phyloP scores from a whole-genome alignment of 2,797 vertebrate species.

The Xerus rutilus region DNA sequence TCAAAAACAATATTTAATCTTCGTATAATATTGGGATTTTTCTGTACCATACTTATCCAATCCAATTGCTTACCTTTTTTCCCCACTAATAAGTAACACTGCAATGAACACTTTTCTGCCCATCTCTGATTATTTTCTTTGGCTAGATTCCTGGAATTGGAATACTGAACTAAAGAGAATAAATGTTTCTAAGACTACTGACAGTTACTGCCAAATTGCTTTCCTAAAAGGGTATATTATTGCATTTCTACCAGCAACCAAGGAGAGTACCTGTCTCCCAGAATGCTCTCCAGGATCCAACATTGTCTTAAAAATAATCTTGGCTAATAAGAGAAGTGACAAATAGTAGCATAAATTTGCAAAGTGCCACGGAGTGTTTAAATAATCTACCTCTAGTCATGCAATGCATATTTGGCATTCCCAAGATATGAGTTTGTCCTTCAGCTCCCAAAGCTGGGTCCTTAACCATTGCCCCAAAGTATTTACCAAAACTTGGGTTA shows the following conservation, averaged over 20 bases:
- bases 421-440: neutral
- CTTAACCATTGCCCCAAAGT: neutral
- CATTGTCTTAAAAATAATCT: conserved; percentile 62
- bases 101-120: conserved; percentile 56
- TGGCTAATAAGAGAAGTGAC: conserved; percentile 36
- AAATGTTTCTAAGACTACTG: conserved; percentile 65
- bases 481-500: neutral
- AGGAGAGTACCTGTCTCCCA: conserved; percentile 47
- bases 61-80: neutral
- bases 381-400: neutral
- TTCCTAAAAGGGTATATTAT: conserved; percentile 72
- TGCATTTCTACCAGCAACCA: conserved; percentile 64
- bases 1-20: conserved; percentile 43
- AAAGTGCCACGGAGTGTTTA: neutral
- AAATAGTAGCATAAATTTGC: conserved; percentile 14
- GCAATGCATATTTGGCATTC: neutral
- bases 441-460: neutral
- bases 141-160: conserved; percentile 69
- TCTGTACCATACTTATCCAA: neutral
- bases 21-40: neutral
- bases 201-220: conserved; percentile 66
- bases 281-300: conserved; percentile 26
- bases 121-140: conserved; percentile 70
- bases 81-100: conserved; percentile 57
- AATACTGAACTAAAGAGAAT: conserved; percentile 60